Conservation (phyloP, 2,113 vertebrate species). For the Alces alces region DNA sequence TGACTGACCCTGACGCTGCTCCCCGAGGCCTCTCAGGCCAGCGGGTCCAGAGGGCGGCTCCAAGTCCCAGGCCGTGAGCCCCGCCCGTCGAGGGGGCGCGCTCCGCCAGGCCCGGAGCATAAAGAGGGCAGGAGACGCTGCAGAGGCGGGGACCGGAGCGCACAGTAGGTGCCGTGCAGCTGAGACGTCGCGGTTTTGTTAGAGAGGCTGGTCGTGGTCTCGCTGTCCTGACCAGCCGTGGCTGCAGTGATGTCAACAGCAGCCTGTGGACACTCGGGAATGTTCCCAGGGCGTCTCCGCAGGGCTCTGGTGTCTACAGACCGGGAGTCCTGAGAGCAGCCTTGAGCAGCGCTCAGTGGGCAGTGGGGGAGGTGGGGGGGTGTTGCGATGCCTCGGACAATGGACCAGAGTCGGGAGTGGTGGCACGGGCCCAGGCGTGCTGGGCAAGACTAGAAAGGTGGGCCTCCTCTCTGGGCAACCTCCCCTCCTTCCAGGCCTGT, state of each 20-base stretch:
- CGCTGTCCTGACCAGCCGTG: not conserved
- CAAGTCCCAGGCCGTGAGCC: accelerated
- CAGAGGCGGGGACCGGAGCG: accelerated
- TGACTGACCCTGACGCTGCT: accelerated
- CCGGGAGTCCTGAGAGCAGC: not conserved
- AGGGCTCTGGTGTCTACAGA: too few relatives aligned
- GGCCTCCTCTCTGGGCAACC: not conserved
- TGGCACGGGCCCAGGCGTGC: accelerated
- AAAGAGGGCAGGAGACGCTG: accelerated
- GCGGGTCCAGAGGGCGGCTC: not conserved
- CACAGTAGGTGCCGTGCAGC: accelerated
- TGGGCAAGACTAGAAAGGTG: too few relatives aligned
- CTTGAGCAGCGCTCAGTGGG: not conserved
- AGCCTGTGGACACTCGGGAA: accelerated
- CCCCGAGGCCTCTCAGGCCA: accelerated
- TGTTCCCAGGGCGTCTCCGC: accelerated
- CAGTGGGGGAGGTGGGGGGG: accelerated
- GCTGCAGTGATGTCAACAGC: accelerated
- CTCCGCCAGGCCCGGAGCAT: accelerated
- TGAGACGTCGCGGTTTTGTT: accelerated
- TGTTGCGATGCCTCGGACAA: accelerated
- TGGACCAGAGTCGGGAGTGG: not conserved
- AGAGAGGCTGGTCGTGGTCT: accelerated
- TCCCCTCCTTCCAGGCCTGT: not conserved
- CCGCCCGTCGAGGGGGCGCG: accelerated